Evolutionary conservation across 2,888 invertebrate species (phyloP).

Genomic region (Conops quadrifasciatus): DNA sequence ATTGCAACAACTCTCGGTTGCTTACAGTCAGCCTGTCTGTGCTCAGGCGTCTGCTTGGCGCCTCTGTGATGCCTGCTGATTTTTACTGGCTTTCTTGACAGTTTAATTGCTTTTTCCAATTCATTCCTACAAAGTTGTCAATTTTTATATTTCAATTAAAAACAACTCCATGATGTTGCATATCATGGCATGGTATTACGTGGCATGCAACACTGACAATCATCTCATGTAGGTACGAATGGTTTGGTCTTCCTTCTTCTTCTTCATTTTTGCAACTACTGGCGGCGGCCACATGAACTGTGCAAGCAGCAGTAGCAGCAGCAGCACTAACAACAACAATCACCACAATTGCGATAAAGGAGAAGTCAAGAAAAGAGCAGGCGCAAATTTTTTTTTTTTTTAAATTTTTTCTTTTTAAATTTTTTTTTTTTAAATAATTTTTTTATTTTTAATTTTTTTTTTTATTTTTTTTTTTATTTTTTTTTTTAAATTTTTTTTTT

Average conservation of each 20-base stretch:
- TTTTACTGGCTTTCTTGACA: background rate
- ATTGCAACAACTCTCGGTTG: no score
- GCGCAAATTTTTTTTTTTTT: background rate
- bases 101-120: background rate
- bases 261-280: background rate
- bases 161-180: background rate
- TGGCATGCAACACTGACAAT: constrained; percentile 15
- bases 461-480: background rate
- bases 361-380: no score
- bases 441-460: background rate
- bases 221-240: constrained; percentile 2
- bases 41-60: no score
- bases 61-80: no score
- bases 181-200: background rate
- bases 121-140: constrained; percentile 11
- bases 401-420: background rate
- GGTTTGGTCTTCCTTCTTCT: background rate
- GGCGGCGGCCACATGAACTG: background rate
- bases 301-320: background rate
- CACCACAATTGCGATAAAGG: no score
- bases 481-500: no score
- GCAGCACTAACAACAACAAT: background rate
- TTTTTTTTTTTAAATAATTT: background rate
- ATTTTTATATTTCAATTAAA: constrained; percentile 24
- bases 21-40: no score